These are phyloP conservation scores for Hypomecis atomaria DNA, from an alignment of 2,888 invertebrate genomes.

Conservation along the genomic window DNA sequence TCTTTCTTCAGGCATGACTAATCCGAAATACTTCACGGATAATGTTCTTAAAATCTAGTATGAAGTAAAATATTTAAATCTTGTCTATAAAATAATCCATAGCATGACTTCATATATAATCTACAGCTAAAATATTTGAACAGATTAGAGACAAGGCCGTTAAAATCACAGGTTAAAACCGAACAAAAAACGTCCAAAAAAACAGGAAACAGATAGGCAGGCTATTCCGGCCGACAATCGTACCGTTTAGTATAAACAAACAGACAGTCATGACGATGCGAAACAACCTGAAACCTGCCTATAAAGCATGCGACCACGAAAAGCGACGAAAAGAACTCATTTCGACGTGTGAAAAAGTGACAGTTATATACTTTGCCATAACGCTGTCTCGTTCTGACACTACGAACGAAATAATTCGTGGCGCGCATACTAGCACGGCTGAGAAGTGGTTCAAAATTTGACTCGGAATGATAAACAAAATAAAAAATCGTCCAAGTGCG, in stretches of 20 bases:
- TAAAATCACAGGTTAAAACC: too few species aligned
- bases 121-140: conserved; percentile 26
- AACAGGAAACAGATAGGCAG: conserved; percentile 27
- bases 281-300: conserved; percentile 1
- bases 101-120: conserved; percentile 39
- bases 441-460: background rate
- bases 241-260: conserved; percentile 9
- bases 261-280: conserved; percentile 9
- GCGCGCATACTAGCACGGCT: too few species aligned
- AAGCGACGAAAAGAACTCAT: too few species aligned
- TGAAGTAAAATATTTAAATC: background rate
- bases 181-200: conserved; percentile 13
- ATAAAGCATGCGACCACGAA: too few species aligned
- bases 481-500: too few species aligned
- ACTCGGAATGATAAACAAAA: conserved; percentile 10
- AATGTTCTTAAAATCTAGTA: too few species aligned
- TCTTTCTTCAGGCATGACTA: background rate
- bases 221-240: conserved; percentile 14
- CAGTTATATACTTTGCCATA: too few species aligned
- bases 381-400: too few species aligned
- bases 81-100: conserved; percentile 8
- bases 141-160: conserved; percentile 35
- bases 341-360: too few species aligned
- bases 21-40: too few species aligned
- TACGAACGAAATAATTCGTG: too few species aligned